These are phyloP conservation scores for Junonia oenone DNA, from an alignment of 2,888 invertebrate genomes.

Conservation along the genomic window DNA sequence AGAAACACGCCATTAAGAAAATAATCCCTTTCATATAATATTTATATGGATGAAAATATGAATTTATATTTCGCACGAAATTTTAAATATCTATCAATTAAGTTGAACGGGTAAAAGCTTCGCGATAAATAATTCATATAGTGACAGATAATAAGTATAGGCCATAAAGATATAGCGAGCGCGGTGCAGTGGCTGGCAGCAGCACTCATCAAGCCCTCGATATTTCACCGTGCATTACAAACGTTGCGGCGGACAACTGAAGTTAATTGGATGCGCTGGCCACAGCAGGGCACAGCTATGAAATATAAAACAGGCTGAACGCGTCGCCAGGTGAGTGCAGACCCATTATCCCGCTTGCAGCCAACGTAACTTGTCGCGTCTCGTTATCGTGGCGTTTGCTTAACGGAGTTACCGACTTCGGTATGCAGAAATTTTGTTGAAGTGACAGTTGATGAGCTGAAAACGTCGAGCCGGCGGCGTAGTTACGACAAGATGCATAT, in stretches of 20 bases:
- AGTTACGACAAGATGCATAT: conserved; percentile 26
- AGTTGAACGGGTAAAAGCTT: conserved; percentile 2
- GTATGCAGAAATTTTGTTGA: conserved; percentile 40
- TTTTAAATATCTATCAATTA: conserved; percentile 2
- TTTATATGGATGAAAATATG: too few species aligned
- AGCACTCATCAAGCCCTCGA: conserved; percentile 60
- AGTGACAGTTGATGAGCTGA: conserved; percentile 47
- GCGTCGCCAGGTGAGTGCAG: conserved; percentile 36
- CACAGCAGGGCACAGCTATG: conserved; percentile 50
- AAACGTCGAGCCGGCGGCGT: conserved; percentile 31
- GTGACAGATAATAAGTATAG: conserved; percentile 32
- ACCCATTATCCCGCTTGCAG: conserved; percentile 44
- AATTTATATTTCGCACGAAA: background rate
- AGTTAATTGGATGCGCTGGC: conserved; percentile 71
- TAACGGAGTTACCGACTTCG: conserved; percentile 37
- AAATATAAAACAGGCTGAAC: conserved; percentile 57
- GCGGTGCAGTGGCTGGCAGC: conserved; percentile 33
- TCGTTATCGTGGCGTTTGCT: conserved; percentile 36
- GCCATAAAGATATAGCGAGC: conserved; percentile 46
- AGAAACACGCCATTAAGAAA: background rate
- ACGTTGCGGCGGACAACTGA: conserved; percentile 58
- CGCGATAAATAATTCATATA: conserved; percentile 21
- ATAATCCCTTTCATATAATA: background rate
- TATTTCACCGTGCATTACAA: conserved; percentile 66
- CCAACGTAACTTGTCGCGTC: conserved; percentile 41